These are phyloP conservation scores for fruit fly (Drosophila melanogaster) DNA, from an alignment of 1,140 invertebrate genomes.

Conservation along the genomic window Release_6_plus_ISO1_MT NC_004354.4:7257001-7257500, in stretches of 20 bases:
- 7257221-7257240: constrained; percentile 14
- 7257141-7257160: constrained; percentile 45
- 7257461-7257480: constrained; percentile 59
- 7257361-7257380: neutral
- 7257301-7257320: constrained; percentile 35
- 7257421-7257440: constrained; percentile 60
- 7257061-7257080: constrained; percentile 83
- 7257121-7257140: constrained; percentile 32
- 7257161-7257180: constrained; percentile 48
- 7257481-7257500: constrained; percentile 56
- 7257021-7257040: constrained; percentile 76
- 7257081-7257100: constrained; percentile 69
- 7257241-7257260: constrained; percentile 4
- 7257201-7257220: constrained; percentile 31
- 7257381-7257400: constrained; percentile 49
- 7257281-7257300: constrained; percentile 41
- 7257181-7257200: constrained; percentile 53
- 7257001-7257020: constrained; percentile 64
- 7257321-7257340: neutral
- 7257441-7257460: constrained; percentile 50
- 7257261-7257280: constrained; percentile 7
- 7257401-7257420: constrained; percentile 55
- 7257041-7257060: constrained; percentile 83
- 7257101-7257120: constrained; percentile 3
- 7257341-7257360: neutral